Percentiles rank a stretch among this genome's conserved stretches.
phyloP scores from a whole-genome alignment of 2,797 vertebrate genomes.

The Xyrichtys novacula region DNA sequence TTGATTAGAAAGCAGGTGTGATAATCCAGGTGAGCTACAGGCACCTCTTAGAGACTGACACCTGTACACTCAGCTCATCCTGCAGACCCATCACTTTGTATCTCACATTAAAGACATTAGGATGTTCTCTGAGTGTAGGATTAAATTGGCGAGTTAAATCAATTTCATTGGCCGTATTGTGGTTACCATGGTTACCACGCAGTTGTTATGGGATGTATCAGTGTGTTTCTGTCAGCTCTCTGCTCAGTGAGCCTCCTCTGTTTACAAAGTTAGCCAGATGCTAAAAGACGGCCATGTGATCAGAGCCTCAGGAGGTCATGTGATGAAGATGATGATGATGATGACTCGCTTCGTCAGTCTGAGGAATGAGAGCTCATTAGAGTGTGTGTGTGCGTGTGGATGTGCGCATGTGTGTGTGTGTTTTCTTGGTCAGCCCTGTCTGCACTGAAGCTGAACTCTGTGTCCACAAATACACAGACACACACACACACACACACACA shows the following conservation, averaged over 20 bases:
- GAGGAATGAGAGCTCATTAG: not conserved
- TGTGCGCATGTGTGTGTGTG: not conserved
- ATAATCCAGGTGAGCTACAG: no score
- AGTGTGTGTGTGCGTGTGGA: not conserved
- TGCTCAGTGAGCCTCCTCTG: not conserved
- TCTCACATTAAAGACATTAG: no score
- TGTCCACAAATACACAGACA: not conserved
- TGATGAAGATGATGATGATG: constrained; percentile 4
- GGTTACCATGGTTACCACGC: no score
- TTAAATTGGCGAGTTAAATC: no score
- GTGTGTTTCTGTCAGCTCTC: not conserved
- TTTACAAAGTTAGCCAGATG: not conserved
- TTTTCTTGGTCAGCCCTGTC: no score
- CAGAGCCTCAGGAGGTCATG: not conserved
- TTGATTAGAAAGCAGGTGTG: no score
- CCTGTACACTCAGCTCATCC: no score
- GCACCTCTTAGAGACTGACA: no score
- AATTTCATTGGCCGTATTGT: no score
- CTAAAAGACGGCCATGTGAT: not conserved
- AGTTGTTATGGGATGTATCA: no score
- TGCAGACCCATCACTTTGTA: no score
- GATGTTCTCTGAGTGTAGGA: no score
- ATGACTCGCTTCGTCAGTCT: constrained; percentile 3
- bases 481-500: not conserved
- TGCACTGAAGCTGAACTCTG: not conserved